Evolutionary conservation across 2,113 vertebrate species (phyloP), one percentile per base, ranked within the genome.

Genomic region (Hylia prasina): DNA sequence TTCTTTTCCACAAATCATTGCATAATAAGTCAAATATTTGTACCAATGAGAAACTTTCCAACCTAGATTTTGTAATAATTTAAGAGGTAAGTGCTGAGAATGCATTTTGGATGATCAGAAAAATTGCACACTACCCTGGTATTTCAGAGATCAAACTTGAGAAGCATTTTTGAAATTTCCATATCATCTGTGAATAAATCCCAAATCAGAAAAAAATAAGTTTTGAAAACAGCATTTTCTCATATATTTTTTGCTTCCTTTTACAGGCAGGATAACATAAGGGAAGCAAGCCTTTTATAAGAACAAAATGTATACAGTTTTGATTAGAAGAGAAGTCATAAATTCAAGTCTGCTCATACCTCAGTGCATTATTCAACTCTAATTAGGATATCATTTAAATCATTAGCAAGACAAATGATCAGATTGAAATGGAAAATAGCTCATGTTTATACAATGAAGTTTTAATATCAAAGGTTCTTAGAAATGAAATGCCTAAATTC

Each of bases 331-430:
- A 93, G 40, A 40, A 47, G 18, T 53, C 7, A 10, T 48, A 54
- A 53, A 11, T 90, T 87, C 48, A 90, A 89, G 37, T 48, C 45
- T 91, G 42, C 35, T 89, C 18, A 54, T 66, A 79, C 7, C 30
- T 91, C 60, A 54, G 31, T 78, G 66, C 56, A 58, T 83, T 91
- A 70, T 84, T 90, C 31, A 85, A 3, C 40, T 71, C 48, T 80
- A 95, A 82, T 88, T 85, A 87, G 31, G 40, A 65, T 71, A 86
- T 85, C 37, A 82, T 88, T 92, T 56, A 90, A 72, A 50, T 71
- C n/a, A 94, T 72, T 94, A 92, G 31, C 66, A 82, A 92, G 66
- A 93, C 22, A 91, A 91, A 76, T 85, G 42, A 44, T 91, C 66
- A 61, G 31, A 91, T n/a, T 91, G 64, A 76, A 57, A 68, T 69